Conservation (phyloP, 1,140 invertebrate genomes). For the Drosophila athabasca region DNA sequence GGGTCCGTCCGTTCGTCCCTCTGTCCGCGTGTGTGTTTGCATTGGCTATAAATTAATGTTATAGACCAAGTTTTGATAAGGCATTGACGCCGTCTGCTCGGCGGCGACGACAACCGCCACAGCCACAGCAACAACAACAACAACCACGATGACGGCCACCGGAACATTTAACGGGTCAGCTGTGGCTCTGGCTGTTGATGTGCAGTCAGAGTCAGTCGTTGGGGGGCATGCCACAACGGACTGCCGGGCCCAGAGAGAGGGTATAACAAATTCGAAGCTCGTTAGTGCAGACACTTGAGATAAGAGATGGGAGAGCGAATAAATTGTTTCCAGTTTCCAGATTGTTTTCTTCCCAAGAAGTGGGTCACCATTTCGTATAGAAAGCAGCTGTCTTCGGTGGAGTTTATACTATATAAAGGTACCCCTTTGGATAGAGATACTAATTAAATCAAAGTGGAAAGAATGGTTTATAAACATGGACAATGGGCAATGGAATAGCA, state of each 20-base stretch:
- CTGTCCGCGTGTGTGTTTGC: constrained; percentile 20
- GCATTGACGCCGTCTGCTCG: constrained; percentile 68
- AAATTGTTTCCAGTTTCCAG: constrained; percentile 46
- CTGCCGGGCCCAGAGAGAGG: constrained; percentile 1
- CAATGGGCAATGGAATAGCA: too few species aligned
- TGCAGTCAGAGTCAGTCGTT: constrained; percentile 28
- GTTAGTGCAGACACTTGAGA: constrained; percentile 76
- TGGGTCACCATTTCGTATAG: constrained; percentile 29
- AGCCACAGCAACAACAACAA: constrained; percentile 11
- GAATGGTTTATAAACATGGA: too few species aligned
- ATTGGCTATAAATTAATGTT: constrained; percentile 78
- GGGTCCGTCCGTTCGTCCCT: not conserved
- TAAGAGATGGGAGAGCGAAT: constrained; percentile 63
- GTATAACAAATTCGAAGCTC: constrained; percentile 72
- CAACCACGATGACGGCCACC: constrained; percentile 55
- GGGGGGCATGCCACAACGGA: not conserved
- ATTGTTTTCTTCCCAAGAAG: constrained; percentile 32
- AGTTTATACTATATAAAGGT: not conserved
- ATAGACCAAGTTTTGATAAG: constrained; percentile 79
- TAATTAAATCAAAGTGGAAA: not conserved
- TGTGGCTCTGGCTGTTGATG: constrained; percentile 42
- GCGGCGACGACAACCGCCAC: constrained; percentile 31
- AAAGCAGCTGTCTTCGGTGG: constrained; percentile 6
- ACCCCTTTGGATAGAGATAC: too few species aligned
- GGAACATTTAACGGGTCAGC: constrained; percentile 76